Evolutionary conservation across 2,888 invertebrate species (phyloP), one percentile per base, ranked within the genome.

Genomic region (Drosophila glabriapex): DNA sequence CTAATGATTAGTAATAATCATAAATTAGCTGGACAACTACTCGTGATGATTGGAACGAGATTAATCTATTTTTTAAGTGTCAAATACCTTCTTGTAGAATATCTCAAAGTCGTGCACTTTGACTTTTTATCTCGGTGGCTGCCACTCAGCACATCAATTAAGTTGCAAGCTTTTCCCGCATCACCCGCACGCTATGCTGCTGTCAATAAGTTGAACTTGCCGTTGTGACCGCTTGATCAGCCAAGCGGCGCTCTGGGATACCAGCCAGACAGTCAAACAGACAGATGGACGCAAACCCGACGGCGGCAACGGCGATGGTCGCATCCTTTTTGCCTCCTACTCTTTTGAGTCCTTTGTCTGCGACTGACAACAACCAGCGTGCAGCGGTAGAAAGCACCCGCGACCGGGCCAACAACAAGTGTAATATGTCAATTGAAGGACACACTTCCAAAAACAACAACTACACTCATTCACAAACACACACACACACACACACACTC

Each of bases 351-450:
- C 69, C 68, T 73, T 80, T 77, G 77, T 73, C 69, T 77, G 77
- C 16, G 56, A 54, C 25, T 68, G 68, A 62, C 73, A 73, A 56
- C 56, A n/a, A 39, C 25, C 46, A 49, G 41, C 35, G 49, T 43
- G 64, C 62, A 63, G 56, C 58, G 68, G 70, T 79, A 69, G 80
- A 86, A 73, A 82, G 68, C 71, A 60, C 55, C 71, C 76, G 81
- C 84, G 79, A 71, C 64, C 64, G 56, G 62, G 69, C 61, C 70
- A 78, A 79, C 73, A 79, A 83, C 86, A 89, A 85, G 88, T 82
- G 80, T 87, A 89, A 87, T 87, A 89, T 89, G 89, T 87, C 87
- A 89, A 87, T 83, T 87, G 88, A 87, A 87, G 87, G 82, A 80
- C 82, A 79, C 66, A 72, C 60, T 68, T 58, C 31, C 12, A 35